Percentiles rank a stretch among this genome's conserved stretches.
Conservation (phyloP, 2,113 vertebrate genomes). For the Campylomormyrus tamandua region DNA sequence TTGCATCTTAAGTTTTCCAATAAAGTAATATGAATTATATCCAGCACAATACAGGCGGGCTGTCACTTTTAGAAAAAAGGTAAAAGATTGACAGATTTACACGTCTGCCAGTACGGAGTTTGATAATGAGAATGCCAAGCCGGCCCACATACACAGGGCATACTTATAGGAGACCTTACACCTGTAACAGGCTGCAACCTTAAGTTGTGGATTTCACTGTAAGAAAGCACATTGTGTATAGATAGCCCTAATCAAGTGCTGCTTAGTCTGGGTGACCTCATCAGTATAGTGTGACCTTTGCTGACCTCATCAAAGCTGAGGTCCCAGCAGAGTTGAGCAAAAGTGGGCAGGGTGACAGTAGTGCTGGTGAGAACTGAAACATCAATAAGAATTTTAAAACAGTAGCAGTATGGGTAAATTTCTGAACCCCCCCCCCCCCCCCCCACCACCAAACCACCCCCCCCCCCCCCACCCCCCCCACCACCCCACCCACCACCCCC, state of each 20-base stretch:
- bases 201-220: background rate
- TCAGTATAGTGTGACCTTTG: slow-evolving; percentile 55
- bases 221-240: background rate
- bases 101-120: background rate
- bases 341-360: background rate
- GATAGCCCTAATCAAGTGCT: slow-evolving; percentile 21
- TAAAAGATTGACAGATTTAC: background rate
- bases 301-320: slow-evolving; percentile 68
- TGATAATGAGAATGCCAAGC: background rate
- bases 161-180: background rate
- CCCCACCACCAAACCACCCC: too few species aligned
- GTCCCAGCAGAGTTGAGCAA: slow-evolving; percentile 45
- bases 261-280: slow-evolving; percentile 55
- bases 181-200: background rate
- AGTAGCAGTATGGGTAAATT: slow-evolving; percentile 18
- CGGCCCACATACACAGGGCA: background rate
- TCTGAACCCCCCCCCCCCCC: background rate
- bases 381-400: slow-evolving; percentile 58
- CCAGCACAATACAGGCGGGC: background rate
- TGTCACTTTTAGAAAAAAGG: background rate
- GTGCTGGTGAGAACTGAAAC: slow-evolving; percentile 49
- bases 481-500: too few species aligned
- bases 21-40: background rate
- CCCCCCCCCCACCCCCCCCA: too few species aligned
- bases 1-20: background rate